Evolutionary conservation across 2,888 invertebrate genomes (phyloP).

Genomic region (Scaptodrosophila latifasciaeformis): DNA sequence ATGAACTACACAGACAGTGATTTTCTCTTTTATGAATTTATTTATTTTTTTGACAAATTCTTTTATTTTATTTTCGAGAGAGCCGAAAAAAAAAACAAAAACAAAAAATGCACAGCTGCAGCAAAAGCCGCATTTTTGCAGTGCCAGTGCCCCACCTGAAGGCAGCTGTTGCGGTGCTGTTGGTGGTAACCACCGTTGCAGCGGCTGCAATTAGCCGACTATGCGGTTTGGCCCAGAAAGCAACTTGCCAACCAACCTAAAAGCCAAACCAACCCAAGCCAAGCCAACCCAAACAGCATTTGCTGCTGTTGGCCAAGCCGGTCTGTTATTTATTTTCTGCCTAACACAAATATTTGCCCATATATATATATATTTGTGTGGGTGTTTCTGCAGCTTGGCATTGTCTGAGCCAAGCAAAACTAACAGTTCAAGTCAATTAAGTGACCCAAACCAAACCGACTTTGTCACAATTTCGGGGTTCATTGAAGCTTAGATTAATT

Average conservation of each 20-base stretch:
- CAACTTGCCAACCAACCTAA: conserved; percentile 43
- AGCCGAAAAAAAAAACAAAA: neutral
- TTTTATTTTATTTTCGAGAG: neutral
- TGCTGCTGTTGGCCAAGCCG: too few relatives aligned
- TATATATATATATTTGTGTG: too few relatives aligned
- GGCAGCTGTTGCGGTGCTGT: conserved; percentile 35
- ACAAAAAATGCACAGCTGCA: neutral
- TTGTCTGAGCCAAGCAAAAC: too few relatives aligned
- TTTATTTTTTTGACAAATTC: neutral
- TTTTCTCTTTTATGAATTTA: neutral
- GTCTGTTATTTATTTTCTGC: too few relatives aligned
- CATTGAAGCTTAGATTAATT: too few relatives aligned
- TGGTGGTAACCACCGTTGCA: conserved; percentile 2
- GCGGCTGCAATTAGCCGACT: conserved; percentile 57
- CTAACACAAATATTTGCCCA: too few relatives aligned
- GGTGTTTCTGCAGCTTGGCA: too few relatives aligned
- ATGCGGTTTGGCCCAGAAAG: conserved; percentile 64
- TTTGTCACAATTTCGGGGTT: too few relatives aligned
- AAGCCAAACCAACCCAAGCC: neutral
- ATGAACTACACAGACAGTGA: neutral
- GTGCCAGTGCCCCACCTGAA: conserved; percentile 18
- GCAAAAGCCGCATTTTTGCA: conserved; percentile 47
- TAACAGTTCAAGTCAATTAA: too few relatives aligned
- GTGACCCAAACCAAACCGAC: too few relatives aligned
- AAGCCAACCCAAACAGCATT: too few relatives aligned